Base-by-base conservation (phyloP, 2,797 vertebrate genomes). In the Urocyon cinereoargenteus region DNA sequence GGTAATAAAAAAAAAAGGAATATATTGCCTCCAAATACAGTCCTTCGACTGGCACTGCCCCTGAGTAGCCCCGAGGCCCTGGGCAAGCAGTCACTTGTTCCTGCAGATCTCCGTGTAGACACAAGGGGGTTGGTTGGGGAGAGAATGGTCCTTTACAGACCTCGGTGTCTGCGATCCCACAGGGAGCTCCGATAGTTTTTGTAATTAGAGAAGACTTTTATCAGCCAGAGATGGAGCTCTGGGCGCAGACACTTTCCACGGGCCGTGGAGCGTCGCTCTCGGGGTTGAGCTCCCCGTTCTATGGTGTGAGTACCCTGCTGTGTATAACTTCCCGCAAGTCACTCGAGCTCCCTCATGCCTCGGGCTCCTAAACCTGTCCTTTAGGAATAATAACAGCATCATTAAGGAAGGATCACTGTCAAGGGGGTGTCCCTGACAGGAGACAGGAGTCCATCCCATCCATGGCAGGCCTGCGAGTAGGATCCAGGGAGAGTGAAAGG, bases 1-100 rank as follows among this genome's bases (percentile, higher is more conserved):
- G 81, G 78, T 66, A 90, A 98, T 94, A 96, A 91, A 91, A 78
- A 88, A 57, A 91, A 91, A 78, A 88, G 53, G 45, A 79, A 97
- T 55, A 53, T 51, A 75, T 24, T 73, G 86, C 55, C 72, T 89
- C 90, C 86, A 57, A 51, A 64, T 21, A 31, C 34, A 64, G 34
- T 73, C 40, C 61, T 86, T 91, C 53, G 75, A 55, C 62, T 73
- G 26, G 36, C 36, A 18, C 62, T n/a, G 75, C 34, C 86, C 73
- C 8, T 10, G 2, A n/a, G 77, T 70, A 82, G 64, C 81, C 40
- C 53, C 19, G 61, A 70, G 86, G 45, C 57, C 68, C 51, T 55
- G 64, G 77, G 24, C 57, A 21, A 57, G 92, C 75, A 90, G 82
- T 22, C 75, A 53, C 64, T 64, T 55, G 24, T 11, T 64, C 55